Base-by-base conservation (phyloP, 2,113 vertebrate species). In the Cryptotis parvus region DNA sequence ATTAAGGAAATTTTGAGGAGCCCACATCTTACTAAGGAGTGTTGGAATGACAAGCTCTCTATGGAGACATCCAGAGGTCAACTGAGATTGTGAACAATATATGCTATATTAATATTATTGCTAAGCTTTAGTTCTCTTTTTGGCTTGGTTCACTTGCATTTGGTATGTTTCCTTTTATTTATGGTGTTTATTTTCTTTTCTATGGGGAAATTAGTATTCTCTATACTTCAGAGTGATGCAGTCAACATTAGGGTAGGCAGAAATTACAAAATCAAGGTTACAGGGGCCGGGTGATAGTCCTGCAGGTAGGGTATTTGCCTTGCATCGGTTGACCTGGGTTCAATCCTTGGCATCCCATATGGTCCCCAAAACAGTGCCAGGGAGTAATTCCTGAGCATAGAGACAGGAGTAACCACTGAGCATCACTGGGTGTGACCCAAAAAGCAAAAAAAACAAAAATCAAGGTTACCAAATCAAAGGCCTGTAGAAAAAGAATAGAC, bases 381-480 rank as follows among this genome's bases (percentile, higher is more conserved):
- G n/a, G n/a, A n/a, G n/a, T n/a, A n/a, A n/a, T n/a, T n/a, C n/a
- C n/a, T n/a, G n/a, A n/a, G n/a, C n/a, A n/a, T n/a, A n/a, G n/a
- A n/a, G n/a, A n/a, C n/a, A n/a, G n/a, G n/a, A n/a, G n/a, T n/a
- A n/a, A n/a, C n/a, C n/a, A n/a, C n/a, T n/a, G n/a, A n/a, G n/a
- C n/a, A n/a, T n/a, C n/a, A n/a, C n/a, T n/a, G n/a, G n/a, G n/a
- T n/a, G n/a, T n/a, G n/a, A n/a, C n/a, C n/a, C n/a, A n/a, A n/a
- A n/a, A n/a, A n/a, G n/a, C n/a, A n/a, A n/a, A n/a, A n/a, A n/a
- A n/a, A n/a, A n/a, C n/a, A n/a, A 15, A 31, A 2, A 33, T 87
- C 49, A 69, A 65, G 26, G 20, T 41, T 92, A 63, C 26, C 87
- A 76, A 76, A 61, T 52, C 45, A 35, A n/a, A 90, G 85, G 15